Conservation (phyloP, 2,888 invertebrate genomes). For the Tinea trinotella region DNA sequence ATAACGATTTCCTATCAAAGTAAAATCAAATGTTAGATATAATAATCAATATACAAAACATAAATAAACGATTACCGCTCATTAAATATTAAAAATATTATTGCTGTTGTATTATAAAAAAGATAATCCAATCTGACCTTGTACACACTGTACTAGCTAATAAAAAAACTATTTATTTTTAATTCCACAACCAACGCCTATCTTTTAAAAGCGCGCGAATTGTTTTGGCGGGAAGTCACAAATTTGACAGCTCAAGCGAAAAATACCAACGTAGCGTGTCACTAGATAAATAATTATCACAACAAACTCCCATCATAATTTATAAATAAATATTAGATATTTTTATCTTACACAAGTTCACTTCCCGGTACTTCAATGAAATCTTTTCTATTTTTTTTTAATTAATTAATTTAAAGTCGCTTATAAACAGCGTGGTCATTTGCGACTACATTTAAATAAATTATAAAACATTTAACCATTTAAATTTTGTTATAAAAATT, state of each 20-base stretch:
- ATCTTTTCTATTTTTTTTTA: too few species aligned
- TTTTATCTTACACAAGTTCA: too few species aligned
- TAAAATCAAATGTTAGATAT: too few species aligned
- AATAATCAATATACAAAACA: too few species aligned
- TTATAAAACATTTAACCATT: too few species aligned
- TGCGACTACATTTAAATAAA: too few species aligned
- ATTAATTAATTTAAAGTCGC: too few species aligned
- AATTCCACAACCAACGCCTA: neutral
- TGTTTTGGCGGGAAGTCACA: conserved; percentile 12
- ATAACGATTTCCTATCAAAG: too few species aligned
- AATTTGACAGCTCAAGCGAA: neutral
- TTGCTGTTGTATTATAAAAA: neutral
- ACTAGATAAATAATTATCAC: neutral
- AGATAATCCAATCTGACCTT: neutral
- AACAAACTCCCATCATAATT: neutral
- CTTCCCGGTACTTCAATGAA: too few species aligned
- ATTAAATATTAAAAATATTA: neutral
- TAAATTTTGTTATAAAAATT: too few species aligned
- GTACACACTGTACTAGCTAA: neutral
- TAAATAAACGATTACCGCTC: neutral
- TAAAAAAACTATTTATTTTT: conserved; percentile 2
- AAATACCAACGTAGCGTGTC: neutral
- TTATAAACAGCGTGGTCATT: too few species aligned
- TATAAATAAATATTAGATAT: too few species aligned
- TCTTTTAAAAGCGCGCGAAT: conserved; percentile 10